These are phyloP conservation scores for Muraenolepis orangiensis DNA, from an alignment of 2,797 vertebrate genomes.

Conservation along the genomic window DNA sequence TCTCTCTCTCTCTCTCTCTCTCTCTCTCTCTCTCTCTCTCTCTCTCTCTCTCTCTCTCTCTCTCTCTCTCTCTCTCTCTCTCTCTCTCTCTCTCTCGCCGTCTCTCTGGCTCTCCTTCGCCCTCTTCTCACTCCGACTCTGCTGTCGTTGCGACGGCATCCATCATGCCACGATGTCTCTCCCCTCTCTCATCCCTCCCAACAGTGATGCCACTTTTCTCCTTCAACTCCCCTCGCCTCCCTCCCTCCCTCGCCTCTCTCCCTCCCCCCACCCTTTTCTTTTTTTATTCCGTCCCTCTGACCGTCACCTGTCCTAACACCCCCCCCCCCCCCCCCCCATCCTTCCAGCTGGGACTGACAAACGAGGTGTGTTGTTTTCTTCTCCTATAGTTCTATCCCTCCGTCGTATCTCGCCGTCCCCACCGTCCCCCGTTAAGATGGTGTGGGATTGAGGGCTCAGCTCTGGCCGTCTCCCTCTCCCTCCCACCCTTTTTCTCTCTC, in stretches of 20 bases:
- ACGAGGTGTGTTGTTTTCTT: too few species aligned
- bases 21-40: too few species aligned
- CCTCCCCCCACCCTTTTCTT: neutral
- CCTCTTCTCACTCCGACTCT: neutral
- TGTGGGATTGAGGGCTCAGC: neutral
- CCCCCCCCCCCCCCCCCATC: too few species aligned
- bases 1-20: too few species aligned
- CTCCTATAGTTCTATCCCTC: neutral
- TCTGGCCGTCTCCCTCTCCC: slow-evolving; percentile 8
- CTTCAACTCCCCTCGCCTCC: neutral
- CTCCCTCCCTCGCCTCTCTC: too few species aligned
- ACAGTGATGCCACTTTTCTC: neutral
- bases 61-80: neutral
- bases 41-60: neutral
- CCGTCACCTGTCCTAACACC: neutral
- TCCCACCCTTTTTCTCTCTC: neutral
- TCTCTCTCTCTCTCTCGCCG: neutral
- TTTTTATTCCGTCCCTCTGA: too few species aligned
- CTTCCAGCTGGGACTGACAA: too few species aligned
- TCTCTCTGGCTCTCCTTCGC: too few species aligned
- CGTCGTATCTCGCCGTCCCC: neutral
- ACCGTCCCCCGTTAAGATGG: neutral
- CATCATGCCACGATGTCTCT: neutral
- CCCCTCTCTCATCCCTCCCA: neutral
- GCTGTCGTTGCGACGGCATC: neutral